phyloP scores from a whole-genome alignment of 2,888 invertebrate genomes.

The Pandemis heparana region DNA sequence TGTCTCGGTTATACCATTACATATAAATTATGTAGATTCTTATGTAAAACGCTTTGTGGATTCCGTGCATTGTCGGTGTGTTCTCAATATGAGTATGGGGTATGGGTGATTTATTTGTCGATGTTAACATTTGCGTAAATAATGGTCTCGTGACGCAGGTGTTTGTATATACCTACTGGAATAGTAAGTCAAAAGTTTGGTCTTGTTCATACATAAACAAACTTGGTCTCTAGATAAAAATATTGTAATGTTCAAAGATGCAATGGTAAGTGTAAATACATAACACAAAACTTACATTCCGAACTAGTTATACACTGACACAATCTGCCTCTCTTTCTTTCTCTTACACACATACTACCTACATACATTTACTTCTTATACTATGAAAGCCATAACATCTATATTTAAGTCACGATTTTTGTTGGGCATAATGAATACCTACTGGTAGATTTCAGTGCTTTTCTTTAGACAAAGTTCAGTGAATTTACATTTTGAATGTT shows the following conservation, averaged over 20 bases:
- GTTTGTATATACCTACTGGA: not conserved
- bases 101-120: constrained; percentile 33
- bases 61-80: not conserved
- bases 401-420: too few species aligned
- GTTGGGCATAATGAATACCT: too few species aligned
- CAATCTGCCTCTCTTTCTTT: too few species aligned
- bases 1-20: not conserved
- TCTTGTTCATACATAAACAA: not conserved
- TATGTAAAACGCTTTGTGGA: not conserved
- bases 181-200: not conserved
- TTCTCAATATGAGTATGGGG: not conserved
- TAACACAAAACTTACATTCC: not conserved
- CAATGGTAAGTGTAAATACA: not conserved
- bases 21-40: not conserved
- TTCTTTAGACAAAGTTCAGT: too few species aligned
- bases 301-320: not conserved
- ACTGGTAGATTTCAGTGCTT: too few species aligned
- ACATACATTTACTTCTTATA: too few species aligned
- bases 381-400: too few species aligned
- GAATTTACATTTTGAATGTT: too few species aligned
- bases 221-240: not conserved
- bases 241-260: not conserved
- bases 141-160: constrained; percentile 36
- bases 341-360: too few species aligned
- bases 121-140: constrained; percentile 45